Conservation (phyloP, 2,888 invertebrate species). For the Ceriagrion tenellum region DNA sequence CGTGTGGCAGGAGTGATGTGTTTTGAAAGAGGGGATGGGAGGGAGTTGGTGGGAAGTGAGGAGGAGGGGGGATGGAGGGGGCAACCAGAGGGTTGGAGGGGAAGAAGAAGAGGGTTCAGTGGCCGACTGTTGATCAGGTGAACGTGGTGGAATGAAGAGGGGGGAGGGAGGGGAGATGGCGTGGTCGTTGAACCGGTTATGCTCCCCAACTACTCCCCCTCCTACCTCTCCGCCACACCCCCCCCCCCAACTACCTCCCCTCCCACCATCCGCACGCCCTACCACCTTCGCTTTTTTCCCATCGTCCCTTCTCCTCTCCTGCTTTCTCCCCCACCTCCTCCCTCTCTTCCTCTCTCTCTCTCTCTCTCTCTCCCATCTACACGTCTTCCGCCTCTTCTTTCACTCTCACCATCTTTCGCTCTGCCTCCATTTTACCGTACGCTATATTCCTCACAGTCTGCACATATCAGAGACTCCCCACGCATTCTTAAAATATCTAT, state of each 20-base stretch:
- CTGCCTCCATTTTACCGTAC: background rate
- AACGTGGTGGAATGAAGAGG: constrained; percentile 65
- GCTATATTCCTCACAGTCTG: background rate
- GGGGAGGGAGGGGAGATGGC: constrained; percentile 61
- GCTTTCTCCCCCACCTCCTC: background rate
- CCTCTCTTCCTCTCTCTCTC: background rate
- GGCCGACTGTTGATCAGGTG: constrained; percentile 69
- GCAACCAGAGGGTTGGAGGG: constrained; percentile 59
- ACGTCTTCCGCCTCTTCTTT: background rate
- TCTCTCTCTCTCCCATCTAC: background rate
- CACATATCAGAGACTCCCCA: too few species aligned
- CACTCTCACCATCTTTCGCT: background rate
- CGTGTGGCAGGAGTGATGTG: constrained; percentile 14
- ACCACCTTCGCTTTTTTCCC: background rate
- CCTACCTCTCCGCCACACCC: background rate
- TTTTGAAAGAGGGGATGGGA: background rate
- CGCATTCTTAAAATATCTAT: too few species aligned
- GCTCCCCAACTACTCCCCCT: background rate
- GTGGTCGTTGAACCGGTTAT: constrained; percentile 68
- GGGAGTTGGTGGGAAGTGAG: background rate
- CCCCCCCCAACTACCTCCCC: background rate
- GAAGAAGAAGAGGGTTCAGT: constrained; percentile 58
- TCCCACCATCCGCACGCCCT: background rate
- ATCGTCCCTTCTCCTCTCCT: background rate
- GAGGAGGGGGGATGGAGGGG: constrained; percentile 33